These are phyloP conservation scores for Drosophila testacea DNA, from an alignment of 2,888 invertebrate genomes.

Conservation along the genomic window DNA sequence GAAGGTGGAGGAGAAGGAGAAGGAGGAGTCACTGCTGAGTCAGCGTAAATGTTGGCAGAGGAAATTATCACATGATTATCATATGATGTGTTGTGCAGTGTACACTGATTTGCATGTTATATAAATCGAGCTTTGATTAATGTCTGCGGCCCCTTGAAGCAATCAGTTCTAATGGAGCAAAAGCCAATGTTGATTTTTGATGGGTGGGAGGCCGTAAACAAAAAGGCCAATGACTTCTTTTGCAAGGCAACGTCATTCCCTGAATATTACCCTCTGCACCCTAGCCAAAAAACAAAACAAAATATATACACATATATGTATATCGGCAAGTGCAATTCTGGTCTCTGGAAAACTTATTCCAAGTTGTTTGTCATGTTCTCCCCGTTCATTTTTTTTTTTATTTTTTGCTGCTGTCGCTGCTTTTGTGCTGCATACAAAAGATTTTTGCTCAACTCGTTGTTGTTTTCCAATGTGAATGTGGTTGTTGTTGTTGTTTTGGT, in stretches of 20 bases:
- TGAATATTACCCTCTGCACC: conserved; percentile 26
- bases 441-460: conserved; percentile 58
- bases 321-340: conserved; percentile 43
- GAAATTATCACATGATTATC: conserved; percentile 76
- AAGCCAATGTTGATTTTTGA: conserved; percentile 43
- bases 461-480: conserved; percentile 51
- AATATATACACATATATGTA: conserved; percentile 8
- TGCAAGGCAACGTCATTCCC: conserved; percentile 27
- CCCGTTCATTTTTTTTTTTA: conserved; percentile 18
- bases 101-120: conserved; percentile 51
- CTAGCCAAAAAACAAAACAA: conserved; percentile 10
- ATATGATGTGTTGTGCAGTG: conserved; percentile 55
- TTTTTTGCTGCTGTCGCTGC: conserved; percentile 54
- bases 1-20: neutral
- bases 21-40: conserved; percentile 45
- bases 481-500: conserved; percentile 14
- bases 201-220: conserved; percentile 25
- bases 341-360: conserved; percentile 57
- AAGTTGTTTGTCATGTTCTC: conserved; percentile 60
- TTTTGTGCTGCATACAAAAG: conserved; percentile 80
- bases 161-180: conserved; percentile 64
- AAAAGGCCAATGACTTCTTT: conserved; percentile 72
- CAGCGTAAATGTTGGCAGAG: conserved; percentile 37
- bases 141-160: conserved; percentile 42
- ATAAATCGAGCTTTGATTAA: conserved; percentile 49